A percentile compares a stretch with the other conserved stretches of the same genome.
Evolutionary conservation across 2,888 invertebrate species (phyloP).

Genomic region (Hydroisotoma schaefferi): DNA sequence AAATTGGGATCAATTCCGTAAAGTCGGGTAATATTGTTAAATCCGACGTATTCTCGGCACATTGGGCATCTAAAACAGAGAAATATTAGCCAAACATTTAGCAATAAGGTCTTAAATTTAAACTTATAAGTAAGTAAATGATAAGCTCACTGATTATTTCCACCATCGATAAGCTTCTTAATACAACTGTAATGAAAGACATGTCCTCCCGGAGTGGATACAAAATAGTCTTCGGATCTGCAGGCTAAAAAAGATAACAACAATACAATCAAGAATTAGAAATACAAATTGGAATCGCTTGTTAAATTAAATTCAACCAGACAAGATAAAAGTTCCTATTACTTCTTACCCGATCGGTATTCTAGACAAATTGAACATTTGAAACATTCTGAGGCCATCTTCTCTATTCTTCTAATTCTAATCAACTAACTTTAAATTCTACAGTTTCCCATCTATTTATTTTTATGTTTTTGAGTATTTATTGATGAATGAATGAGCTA

Average conservation of each 20-base stretch:
- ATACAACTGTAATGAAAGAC: constrained; percentile 32
- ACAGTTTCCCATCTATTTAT: too few relatives aligned
- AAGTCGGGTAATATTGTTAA: constrained; percentile 26
- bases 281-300: neutral
- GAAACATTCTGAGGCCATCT: constrained; percentile 24
- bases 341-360: constrained; percentile 24
- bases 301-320: neutral
- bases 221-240: constrained; percentile 32
- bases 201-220: constrained; percentile 31
- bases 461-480: too few relatives aligned
- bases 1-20: constrained; percentile 31
- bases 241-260: constrained; percentile 10
- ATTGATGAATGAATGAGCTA: too few relatives aligned
- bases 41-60: constrained; percentile 25
- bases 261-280: neutral
- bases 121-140: neutral
- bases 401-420: neutral
- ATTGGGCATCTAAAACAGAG: constrained; percentile 38
- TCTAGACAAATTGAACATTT: constrained; percentile 34
- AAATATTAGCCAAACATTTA: neutral
- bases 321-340: neutral
- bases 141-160: constrained; percentile 10
- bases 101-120: neutral
- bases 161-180: constrained; percentile 26
- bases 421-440: too few relatives aligned